These are phyloP conservation scores for Lymantria monacha DNA, from an alignment of 2,888 invertebrate species.

Conservation along the genomic window DNA sequence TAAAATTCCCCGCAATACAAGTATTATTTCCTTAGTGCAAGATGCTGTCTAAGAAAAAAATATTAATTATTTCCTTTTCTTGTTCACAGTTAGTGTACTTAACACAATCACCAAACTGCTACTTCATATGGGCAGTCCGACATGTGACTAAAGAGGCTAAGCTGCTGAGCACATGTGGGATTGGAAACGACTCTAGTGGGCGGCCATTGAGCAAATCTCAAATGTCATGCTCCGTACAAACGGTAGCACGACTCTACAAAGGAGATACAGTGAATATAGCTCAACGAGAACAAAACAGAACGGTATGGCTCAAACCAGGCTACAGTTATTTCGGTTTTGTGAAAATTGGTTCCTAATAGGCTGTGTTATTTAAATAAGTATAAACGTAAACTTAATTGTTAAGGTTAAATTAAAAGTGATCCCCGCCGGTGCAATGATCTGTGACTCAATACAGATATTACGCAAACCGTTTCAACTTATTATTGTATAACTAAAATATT, in stretches of 20 bases:
- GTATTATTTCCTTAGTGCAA: no score
- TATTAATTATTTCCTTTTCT: no score
- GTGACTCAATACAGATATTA: slow-evolving; percentile 18
- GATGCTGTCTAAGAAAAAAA: no score
- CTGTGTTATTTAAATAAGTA: slow-evolving; percentile 48
- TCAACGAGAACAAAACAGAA: slow-evolving; percentile 65
- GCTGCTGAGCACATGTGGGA: slow-evolving; percentile 57
- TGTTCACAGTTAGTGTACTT: slow-evolving; percentile 65
- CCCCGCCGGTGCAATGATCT: slow-evolving; percentile 15
- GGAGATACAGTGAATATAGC: slow-evolving; percentile 63
- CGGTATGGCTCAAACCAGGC: slow-evolving; percentile 61
- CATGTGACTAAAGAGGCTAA: slow-evolving; percentile 41
- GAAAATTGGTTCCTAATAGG: slow-evolving; percentile 70
- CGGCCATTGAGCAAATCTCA: slow-evolving; percentile 55
- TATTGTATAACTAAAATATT: neutral
- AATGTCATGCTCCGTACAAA: slow-evolving; percentile 66
- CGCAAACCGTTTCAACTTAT: slow-evolving; percentile 4
- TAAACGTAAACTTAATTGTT: neutral
- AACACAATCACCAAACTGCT: slow-evolving; percentile 63
- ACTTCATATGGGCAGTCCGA: slow-evolving; percentile 59
- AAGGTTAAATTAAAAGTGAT: slow-evolving; percentile 7
- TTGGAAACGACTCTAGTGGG: slow-evolving; percentile 57
- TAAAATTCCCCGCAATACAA: no score
- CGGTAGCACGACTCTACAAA: slow-evolving; percentile 54
- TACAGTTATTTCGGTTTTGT: slow-evolving; percentile 70